phyloP scores from a whole-genome alignment of 2,888 invertebrate genomes.

The Lomographa bimaculata region DNA sequence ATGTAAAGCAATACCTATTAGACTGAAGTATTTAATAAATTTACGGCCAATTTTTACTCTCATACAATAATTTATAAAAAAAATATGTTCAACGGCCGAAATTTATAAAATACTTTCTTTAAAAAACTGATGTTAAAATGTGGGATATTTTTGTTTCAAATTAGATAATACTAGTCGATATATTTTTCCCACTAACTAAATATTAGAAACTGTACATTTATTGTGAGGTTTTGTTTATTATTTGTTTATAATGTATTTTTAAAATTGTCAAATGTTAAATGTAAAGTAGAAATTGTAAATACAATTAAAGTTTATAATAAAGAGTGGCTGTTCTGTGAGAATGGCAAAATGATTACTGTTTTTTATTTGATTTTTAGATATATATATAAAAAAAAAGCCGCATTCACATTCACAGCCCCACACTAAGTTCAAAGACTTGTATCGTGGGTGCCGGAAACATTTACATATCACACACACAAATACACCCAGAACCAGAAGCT shows the following conservation, averaged over 20 bases:
- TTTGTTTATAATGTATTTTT: slow-evolving; percentile 82
- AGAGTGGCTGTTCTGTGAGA: slow-evolving; percentile 76
- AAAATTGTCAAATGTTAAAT: slow-evolving; percentile 80
- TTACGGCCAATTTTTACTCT: slow-evolving; percentile 58
- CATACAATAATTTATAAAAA: slow-evolving; percentile 58
- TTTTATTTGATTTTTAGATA: slow-evolving; percentile 39
- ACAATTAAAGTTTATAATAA: slow-evolving; percentile 84
- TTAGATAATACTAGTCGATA: slow-evolving; percentile 79
- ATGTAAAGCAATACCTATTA: slow-evolving; percentile 77
- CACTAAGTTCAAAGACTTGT: no score
- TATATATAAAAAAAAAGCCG: no score
- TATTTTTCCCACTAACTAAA: slow-evolving; percentile 65
- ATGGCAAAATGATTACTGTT: slow-evolving; percentile 57
- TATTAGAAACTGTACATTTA: slow-evolving; percentile 69
- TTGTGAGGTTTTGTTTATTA: slow-evolving; percentile 75
- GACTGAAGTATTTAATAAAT: slow-evolving; percentile 78
- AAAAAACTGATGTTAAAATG: slow-evolving; percentile 29
- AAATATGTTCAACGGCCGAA: slow-evolving; percentile 62
- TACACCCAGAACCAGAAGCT: no score
- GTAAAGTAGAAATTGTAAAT: slow-evolving; percentile 84
- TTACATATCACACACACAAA: no score
- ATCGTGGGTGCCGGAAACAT: no score
- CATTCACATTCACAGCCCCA: no score
- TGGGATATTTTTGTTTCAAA: slow-evolving; percentile 75
- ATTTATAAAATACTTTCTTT: slow-evolving; percentile 70